These are phyloP conservation scores for Nasonia oneida DNA, from an alignment of 2,888 invertebrate genomes.

Conservation along the genomic window DNA sequence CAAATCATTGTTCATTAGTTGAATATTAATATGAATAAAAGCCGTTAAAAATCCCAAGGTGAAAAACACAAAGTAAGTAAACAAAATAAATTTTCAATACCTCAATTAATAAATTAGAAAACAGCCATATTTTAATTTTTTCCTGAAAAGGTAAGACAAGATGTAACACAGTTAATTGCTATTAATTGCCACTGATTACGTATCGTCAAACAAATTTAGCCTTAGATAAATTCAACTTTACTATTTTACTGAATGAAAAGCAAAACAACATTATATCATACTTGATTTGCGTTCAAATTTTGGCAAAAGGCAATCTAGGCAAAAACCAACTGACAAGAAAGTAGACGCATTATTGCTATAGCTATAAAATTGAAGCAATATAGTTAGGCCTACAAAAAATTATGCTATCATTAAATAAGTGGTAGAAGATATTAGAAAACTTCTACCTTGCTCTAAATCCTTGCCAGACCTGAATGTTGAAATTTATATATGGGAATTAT, in stretches of 20 bases:
- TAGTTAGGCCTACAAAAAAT: slow-evolving; percentile 44
- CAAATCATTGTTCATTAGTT: slow-evolving; percentile 48
- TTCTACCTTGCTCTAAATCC: slow-evolving; percentile 77
- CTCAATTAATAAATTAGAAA: slow-evolving; percentile 71
- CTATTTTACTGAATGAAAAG: slow-evolving; percentile 25
- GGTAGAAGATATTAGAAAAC: slow-evolving; percentile 62
- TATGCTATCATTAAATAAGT: slow-evolving; percentile 62
- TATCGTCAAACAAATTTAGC: slow-evolving; percentile 42
- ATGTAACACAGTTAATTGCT: slow-evolving; percentile 54
- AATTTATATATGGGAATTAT: slow-evolving; percentile 48
- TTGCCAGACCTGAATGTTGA: slow-evolving; percentile 75
- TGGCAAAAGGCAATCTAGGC: slow-evolving; percentile 35
- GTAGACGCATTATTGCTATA: slow-evolving; percentile 49
- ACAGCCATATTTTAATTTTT: slow-evolving; percentile 73
- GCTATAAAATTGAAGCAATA: slow-evolving; percentile 29
- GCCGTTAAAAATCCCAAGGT: slow-evolving; percentile 46
- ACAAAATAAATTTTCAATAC: slow-evolving; percentile 70
- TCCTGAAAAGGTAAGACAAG: slow-evolving; percentile 70
- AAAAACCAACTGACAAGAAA: slow-evolving; percentile 56
- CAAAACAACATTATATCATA: slow-evolving; percentile 33
- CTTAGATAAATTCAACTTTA: slow-evolving; percentile 29
- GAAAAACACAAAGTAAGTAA: slow-evolving; percentile 52
- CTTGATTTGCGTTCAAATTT: slow-evolving; percentile 14
- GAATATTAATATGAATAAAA: slow-evolving; percentile 36
- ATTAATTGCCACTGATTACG: slow-evolving; percentile 29